Base-by-base conservation (phyloP, 2,113 vertebrate genomes). In the Oenanthe oenanthe region DNA sequence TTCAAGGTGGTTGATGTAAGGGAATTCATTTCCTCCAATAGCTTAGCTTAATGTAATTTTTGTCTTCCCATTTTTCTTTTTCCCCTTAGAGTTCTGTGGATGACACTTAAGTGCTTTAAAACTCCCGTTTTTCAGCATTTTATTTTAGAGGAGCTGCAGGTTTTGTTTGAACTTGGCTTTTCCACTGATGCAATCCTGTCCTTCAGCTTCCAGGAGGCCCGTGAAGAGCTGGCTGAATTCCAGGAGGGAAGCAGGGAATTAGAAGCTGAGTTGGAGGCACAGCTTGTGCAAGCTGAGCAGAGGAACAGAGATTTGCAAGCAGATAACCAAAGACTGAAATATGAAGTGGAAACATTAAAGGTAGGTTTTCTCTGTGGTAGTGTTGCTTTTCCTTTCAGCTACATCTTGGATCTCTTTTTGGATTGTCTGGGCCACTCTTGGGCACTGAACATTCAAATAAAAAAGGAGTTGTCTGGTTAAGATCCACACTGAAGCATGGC, bases 181-280 rank as follows among this genome's bases (percentile, higher is more conserved):
- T n/a, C 58, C 65, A 9, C 60, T 93, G 83, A 50, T 79, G 13
- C 36, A 88, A 74, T 70, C 19, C 47, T 95, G 20, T 82, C 80
- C 29, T 95, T 93, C 73, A 99, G 99, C 97, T 99, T 98, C 97
- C 98, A 98, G 87, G 99, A 99, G 75, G 99, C 99, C 84, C 99
- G 98, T 76, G 99, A 99, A 92, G 99, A 99, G 96, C 98, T 99
- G 96, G 98, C 98, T 95, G 99, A 99, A 93, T 99, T 99, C 97
- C 99, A 99, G 97, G 99, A 99, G 94, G 99, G 99, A 70, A 99
- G 99, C 97, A 98, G 99, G 76, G 99, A 99, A 91, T 96, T 99
- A 94, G 99, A 99, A 97, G 99, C 99, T 8, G 99, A 99, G 95
- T 96, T 99, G 97, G 99, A 99, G 96, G 98, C 99, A 7, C 99